Evolutionary conservation across 2,888 invertebrate species (phyloP).

Genomic region (Lasioglossum calceatum): DNA sequence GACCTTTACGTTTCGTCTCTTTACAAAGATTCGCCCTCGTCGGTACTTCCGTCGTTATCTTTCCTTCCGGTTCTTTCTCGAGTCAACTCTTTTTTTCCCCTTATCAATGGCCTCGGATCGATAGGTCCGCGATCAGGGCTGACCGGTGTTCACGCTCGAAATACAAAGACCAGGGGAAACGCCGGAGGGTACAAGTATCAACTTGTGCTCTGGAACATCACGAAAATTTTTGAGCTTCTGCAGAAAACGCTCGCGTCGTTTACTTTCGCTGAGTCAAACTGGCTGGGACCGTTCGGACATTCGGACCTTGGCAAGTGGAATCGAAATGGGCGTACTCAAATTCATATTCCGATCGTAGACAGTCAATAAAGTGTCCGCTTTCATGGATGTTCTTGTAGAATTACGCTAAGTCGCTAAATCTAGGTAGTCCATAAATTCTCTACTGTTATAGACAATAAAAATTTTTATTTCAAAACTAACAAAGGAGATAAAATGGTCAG

Average conservation of each 20-base stretch:
- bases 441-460: background rate
- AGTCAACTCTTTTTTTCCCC: constrained; percentile 24
- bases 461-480: background rate
- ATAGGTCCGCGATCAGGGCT: constrained; percentile 56
- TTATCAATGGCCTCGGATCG: constrained; percentile 58
- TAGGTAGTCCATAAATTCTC: background rate
- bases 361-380: background rate
- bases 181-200: constrained; percentile 30
- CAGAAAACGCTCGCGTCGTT: background rate
- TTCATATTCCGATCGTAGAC: background rate
- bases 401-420: background rate
- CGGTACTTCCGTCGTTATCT: constrained; percentile 65
- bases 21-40: constrained; percentile 68
- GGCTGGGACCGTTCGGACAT: background rate
- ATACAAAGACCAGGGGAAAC: constrained; percentile 59
- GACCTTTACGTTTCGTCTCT: constrained; percentile 70
- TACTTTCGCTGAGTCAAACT: constrained; percentile 7
- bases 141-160: constrained; percentile 55
- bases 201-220: background rate
- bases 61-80: constrained; percentile 42
- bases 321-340: background rate
- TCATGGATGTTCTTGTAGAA: background rate
- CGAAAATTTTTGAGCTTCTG: constrained; percentile 1
- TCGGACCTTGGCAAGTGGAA: background rate
- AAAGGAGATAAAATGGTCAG: too few relatives aligned